A percentile compares a stretch with the other conserved stretches of the same genome.
Evolutionary conservation across 92 coral and sea anemone genomes (phyloP).

Genomic region (Muricea muricata): DNA sequence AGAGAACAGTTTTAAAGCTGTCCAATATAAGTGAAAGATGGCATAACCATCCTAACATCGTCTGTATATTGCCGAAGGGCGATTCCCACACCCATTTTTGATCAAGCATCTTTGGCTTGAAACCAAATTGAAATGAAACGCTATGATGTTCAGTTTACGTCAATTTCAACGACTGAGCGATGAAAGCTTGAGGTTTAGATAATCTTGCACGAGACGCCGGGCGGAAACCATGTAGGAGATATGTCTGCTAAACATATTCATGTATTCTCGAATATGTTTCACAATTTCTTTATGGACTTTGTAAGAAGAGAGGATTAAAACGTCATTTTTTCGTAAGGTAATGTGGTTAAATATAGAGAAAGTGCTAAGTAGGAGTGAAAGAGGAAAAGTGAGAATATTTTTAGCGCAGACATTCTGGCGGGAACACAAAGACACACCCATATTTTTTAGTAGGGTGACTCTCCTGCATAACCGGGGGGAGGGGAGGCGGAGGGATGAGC

Average conservation of each 20-base stretch:
- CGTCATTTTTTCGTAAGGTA: not conserved
- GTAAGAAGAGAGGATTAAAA: not conserved
- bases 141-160: slow-evolving; percentile 4
- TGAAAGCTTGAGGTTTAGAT: slow-evolving; percentile 17
- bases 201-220: slow-evolving; percentile 4
- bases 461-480: not conserved
- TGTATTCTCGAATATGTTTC: not conserved
- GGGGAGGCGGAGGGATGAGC: too few species aligned
- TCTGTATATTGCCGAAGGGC: not conserved
- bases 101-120: not conserved
- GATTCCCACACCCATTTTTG: not conserved
- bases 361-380: not conserved
- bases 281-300: not conserved
- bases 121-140: not conserved
- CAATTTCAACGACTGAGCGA: slow-evolving; percentile 17
- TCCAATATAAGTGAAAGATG: not conserved
- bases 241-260: not conserved
- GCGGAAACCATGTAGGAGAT: slow-evolving; percentile 23
- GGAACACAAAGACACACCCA: slow-evolving; percentile 6
- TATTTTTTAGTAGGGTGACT: not conserved
- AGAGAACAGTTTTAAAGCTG: too few species aligned
- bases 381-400: not conserved
- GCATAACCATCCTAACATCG: not conserved
- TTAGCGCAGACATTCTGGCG: slow-evolving; percentile 27
- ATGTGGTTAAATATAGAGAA: not conserved